Evolutionary conservation across 2,888 invertebrate species (phyloP).

Genomic region (Hydroisotoma schaefferi): DNA sequence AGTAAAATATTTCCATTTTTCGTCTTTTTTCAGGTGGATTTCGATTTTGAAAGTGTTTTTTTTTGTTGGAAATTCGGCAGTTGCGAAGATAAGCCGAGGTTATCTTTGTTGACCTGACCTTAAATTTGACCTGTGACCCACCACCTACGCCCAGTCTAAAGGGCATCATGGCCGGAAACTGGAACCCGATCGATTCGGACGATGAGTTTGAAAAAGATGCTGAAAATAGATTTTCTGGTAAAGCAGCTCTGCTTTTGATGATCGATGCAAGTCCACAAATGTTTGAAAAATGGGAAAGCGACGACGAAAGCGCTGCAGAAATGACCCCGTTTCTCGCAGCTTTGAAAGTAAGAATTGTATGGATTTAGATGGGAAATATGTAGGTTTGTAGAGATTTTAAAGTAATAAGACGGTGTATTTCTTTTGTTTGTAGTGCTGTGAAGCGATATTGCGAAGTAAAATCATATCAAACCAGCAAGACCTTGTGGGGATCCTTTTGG

Average conservation of each 20-base stretch:
- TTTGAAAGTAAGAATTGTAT: conserved; percentile 32
- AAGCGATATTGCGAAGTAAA: conserved; percentile 40
- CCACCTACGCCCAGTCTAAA: too few relatives aligned
- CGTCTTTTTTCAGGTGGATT: too few relatives aligned
- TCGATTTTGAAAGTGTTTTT: too few relatives aligned
- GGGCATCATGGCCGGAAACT: too few relatives aligned
- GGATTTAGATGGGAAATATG: background rate
- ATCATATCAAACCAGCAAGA: conserved; percentile 39
- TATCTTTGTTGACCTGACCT: too few relatives aligned
- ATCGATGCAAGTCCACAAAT: conserved; percentile 40
- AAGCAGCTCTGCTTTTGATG: conserved; percentile 30
- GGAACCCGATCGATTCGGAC: conserved; percentile 30
- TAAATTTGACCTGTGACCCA: too few relatives aligned
- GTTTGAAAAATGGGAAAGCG: conserved; percentile 36
- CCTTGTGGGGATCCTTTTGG: conserved; percentile 36
- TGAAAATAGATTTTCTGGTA: conserved; percentile 15
- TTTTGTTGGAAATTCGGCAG: too few relatives aligned
- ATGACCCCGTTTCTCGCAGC: conserved; percentile 39
- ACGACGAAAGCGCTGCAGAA: too few relatives aligned
- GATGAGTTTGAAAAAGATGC: conserved; percentile 30
- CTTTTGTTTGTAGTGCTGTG: conserved; percentile 39
- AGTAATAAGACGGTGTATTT: too few relatives aligned
- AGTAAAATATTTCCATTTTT: too few relatives aligned
- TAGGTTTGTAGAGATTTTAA: background rate
- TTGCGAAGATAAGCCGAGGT: too few relatives aligned